Percentiles rank a stretch among this genome's conserved stretches.
Evolutionary conservation across 2,888 invertebrate species (phyloP).

Genomic region (Drosophila limbata): DNA sequence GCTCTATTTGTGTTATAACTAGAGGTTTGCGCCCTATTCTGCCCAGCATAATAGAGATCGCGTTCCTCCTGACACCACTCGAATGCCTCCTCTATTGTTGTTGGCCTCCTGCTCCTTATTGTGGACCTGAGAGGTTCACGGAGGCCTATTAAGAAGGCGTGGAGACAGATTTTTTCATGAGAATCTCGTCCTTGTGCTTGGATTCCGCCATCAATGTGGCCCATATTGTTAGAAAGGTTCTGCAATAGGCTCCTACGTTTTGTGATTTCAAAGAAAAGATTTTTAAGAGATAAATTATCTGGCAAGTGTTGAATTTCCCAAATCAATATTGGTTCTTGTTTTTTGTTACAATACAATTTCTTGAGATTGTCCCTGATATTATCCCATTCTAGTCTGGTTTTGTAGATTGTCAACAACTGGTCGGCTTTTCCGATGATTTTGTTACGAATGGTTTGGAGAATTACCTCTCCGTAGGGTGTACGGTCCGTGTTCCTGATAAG

Average conservation of each 20-base stretch:
- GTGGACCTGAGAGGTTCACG: background rate
- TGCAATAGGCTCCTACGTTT: background rate
- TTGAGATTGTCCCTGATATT: background rate
- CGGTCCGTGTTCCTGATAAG: conserved; percentile 1
- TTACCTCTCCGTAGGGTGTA: background rate
- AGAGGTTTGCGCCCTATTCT: background rate
- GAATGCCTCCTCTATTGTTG: background rate
- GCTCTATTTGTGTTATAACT: background rate
- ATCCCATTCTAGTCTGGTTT: background rate
- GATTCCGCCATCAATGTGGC: background rate
- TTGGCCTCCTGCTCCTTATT: background rate
- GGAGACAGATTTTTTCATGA: background rate
- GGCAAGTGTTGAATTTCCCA: background rate
- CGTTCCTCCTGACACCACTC: background rate
- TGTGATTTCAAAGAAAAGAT: background rate
- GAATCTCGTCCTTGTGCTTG: no score
- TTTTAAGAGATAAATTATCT: background rate
- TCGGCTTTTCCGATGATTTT: background rate
- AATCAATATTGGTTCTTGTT: background rate
- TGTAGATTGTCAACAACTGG: background rate
- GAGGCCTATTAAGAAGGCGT: background rate
- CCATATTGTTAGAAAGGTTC: background rate
- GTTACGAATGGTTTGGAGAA: background rate
- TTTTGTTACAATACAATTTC: background rate
- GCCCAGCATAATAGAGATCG: background rate